phyloP scores from a whole-genome alignment of 2,113 vertebrate genomes.

The Proteles cristata region DNA sequence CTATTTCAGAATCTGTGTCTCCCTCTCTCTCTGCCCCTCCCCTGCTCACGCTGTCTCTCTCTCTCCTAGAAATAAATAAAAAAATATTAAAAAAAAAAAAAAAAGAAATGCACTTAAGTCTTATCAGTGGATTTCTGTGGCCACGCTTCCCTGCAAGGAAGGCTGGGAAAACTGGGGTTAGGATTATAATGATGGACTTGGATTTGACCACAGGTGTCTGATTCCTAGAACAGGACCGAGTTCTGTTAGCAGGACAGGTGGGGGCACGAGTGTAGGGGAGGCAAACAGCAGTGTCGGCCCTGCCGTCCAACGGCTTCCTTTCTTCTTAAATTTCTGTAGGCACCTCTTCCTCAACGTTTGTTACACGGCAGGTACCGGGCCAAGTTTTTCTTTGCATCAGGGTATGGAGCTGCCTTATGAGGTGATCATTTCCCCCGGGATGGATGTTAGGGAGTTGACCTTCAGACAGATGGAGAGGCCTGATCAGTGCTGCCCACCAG shows the following conservation, averaged over 20 bases:
- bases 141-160: background rate
- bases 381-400: background rate
- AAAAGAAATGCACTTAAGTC: too few relatives aligned
- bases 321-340: background rate
- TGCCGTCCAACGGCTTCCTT: fast-evolving
- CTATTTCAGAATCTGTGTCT: too few relatives aligned
- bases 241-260: fast-evolving
- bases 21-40: too few relatives aligned
- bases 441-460: background rate
- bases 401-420: background rate
- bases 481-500: fast-evolving
- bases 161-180: background rate
- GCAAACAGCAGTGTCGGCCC: background rate
- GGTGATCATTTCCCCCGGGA: fast-evolving
- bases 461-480: background rate
- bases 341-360: background rate
- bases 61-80: too few relatives aligned
- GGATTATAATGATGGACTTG: background rate
- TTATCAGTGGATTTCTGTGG: background rate
- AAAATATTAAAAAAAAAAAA: too few relatives aligned
- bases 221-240: too few relatives aligned
- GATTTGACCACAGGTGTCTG: background rate
- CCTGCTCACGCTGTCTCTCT: too few relatives aligned
- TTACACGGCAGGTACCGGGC: background rate
- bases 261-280: fast-evolving